Percentiles rank a stretch among this genome's conserved stretches.
Conservation (phyloP, 2,888 invertebrate genomes). For the Choreutis nemorana region DNA sequence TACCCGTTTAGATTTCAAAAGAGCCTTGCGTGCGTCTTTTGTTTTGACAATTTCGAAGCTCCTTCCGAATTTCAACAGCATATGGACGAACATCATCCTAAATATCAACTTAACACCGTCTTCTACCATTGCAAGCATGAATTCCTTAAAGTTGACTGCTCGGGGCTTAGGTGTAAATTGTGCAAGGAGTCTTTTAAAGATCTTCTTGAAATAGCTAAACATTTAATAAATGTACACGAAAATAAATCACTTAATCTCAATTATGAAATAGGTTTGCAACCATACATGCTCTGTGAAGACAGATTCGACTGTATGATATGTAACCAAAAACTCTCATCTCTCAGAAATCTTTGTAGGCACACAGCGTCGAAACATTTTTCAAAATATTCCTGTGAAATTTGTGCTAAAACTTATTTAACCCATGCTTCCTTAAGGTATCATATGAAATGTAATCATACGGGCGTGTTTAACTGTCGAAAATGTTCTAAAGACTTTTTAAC, state of each 20-base stretch:
- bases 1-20: conserved; percentile 48
- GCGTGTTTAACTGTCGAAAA: conserved; percentile 32
- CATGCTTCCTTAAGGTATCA: conserved; percentile 42
- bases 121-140: conserved; percentile 29
- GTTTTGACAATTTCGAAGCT: conserved; percentile 37
- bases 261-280: conserved; percentile 37
- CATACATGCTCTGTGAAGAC: conserved; percentile 34
- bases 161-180: conserved; percentile 33
- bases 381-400: conserved; percentile 42
- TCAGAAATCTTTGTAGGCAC: conserved; percentile 38
- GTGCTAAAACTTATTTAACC: conserved; percentile 38
- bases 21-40: conserved; percentile 44
- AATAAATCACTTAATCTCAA: conserved; percentile 21
- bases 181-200: conserved; percentile 25
- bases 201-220: conserved; percentile 29
- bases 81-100: conserved; percentile 25
- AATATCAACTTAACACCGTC: too few relatives aligned
- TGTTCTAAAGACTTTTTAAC: conserved; percentile 41
- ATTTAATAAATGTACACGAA: conserved; percentile 28
- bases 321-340: conserved; percentile 28
- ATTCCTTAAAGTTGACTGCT: conserved; percentile 43
- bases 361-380: conserved; percentile 39
- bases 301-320: conserved; percentile 38
- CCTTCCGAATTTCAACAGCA: conserved; percentile 35
- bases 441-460: conserved; percentile 32